Evolutionary conservation across 2,797 vertebrate species (phyloP), one percentile per base, ranked within the genome.

Genomic region (Ciconia nigra): DNA sequence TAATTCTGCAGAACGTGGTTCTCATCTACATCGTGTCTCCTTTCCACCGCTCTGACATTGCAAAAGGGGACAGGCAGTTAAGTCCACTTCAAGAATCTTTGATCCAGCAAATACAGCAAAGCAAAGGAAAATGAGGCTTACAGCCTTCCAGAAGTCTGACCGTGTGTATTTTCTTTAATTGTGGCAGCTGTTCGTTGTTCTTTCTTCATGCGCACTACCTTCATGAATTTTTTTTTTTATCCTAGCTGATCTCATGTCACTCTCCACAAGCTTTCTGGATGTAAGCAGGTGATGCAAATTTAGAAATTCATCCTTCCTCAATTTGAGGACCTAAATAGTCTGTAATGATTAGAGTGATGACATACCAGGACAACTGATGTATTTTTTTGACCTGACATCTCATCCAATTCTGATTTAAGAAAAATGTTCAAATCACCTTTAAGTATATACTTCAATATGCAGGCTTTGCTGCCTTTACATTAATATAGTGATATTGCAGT

Each of bases 1-100:
- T 84, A 92, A 83, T 94, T 96, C 88, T 93, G 80, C 28, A 66
- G 61, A 89, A 79, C 21, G 11, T 91, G 90, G 71, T 31, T 94
- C 86, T 77, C 85, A 70, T 87, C 78, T 67, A 35, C 80, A 82
- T 82, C 0, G 2, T 28, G 42, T 77, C 57, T 86, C 72, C 76
- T 92, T 91, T 42, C 51, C 49, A 54, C 44, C 0, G 0, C 63
- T 85, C 55, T 95, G 95, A 95, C 88, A 95, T 67, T 92, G 83
- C 33, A 58, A 47, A 85, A 79, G 70, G 51, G 11, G 15, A 78
- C 62, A 65, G 26, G 11, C 37, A 65, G 33, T 69, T 77, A 74
- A 73, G 83, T 19, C 16, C 28, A 25, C 49, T 71, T 92, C 37
- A 77, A 46, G 17, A 82, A 85, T 24, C 44, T 79, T 85, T 89